phyloP scores from a whole-genome alignment of 2,888 invertebrate genomes.

The Protonemura montana region DNA sequence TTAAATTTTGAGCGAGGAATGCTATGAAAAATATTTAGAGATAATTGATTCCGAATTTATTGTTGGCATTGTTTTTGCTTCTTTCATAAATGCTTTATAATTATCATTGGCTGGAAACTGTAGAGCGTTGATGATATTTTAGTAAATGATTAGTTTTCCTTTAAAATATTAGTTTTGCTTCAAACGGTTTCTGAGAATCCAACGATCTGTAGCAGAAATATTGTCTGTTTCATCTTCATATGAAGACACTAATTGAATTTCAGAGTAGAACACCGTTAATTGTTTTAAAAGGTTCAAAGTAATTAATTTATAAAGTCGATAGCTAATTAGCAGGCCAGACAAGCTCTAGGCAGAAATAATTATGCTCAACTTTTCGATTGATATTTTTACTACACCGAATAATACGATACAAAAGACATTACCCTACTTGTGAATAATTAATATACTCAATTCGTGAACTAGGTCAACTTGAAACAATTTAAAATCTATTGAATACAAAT shows the following conservation, averaged over 20 bases:
- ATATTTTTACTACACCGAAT: neutral
- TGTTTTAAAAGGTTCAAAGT: neutral
- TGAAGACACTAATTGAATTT: neutral
- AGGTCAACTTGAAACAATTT: neutral
- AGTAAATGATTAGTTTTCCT: too few relatives aligned
- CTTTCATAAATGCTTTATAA: too few relatives aligned
- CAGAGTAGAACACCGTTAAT: slow-evolving; percentile 18
- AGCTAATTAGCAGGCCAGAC: slow-evolving; percentile 44
- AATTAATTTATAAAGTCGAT: slow-evolving; percentile 46
- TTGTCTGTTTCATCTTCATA: neutral
- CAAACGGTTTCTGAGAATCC: too few relatives aligned
- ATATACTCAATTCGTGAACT: neutral
- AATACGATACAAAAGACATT: neutral
- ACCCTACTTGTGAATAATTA: neutral
- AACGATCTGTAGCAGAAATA: too few relatives aligned
- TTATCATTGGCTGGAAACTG: too few relatives aligned
- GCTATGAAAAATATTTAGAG: too few relatives aligned
- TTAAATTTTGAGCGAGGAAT: too few relatives aligned
- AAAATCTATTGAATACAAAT: neutral
- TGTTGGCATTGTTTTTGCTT: too few relatives aligned
- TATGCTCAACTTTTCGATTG: slow-evolving; percentile 23
- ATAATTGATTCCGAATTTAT: too few relatives aligned
- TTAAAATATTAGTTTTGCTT: too few relatives aligned
- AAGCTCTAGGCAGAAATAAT: slow-evolving; percentile 35
- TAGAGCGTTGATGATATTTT: too few relatives aligned